Percentiles rank a stretch among this genome's conserved stretches.
phyloP scores from a whole-genome alignment of 2,113 vertebrate genomes.

The Cynopterus brachyotis region DNA sequence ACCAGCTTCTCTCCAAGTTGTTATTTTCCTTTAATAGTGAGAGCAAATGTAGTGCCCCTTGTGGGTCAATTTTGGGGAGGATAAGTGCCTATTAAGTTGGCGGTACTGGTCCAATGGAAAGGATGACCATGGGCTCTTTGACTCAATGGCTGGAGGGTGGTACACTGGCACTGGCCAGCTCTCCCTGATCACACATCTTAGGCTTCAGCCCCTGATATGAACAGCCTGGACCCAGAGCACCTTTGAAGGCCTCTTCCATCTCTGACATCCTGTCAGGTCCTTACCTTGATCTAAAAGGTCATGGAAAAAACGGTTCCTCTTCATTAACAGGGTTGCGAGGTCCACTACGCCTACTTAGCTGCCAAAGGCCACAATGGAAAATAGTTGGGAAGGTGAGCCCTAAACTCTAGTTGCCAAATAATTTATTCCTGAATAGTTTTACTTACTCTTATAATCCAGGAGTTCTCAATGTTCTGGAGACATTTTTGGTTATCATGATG shows the following conservation, averaged over 20 bases:
- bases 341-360: background rate
- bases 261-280: background rate
- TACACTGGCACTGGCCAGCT: background rate
- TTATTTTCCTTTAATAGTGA: background rate
- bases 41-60: accelerated
- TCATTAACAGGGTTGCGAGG: background rate
- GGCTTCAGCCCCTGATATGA: background rate
- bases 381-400: background rate
- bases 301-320: background rate
- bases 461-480: background rate
- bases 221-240: background rate
- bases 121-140: background rate
- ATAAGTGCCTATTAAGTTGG: background rate
- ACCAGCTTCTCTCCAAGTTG: background rate
- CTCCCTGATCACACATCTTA: background rate
- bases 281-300: background rate
- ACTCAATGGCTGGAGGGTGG: background rate
- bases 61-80: background rate
- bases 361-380: background rate
- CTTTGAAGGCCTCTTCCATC: background rate
- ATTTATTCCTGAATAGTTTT: background rate
- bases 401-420: background rate
- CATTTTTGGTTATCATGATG: background rate
- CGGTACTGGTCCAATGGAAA: background rate
- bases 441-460: background rate